Percentiles rank a stretch among this genome's conserved stretches.
Evolutionary conservation across 2,797 vertebrate genomes (phyloP).

Genomic region (Thamnophis elegans): DNA sequence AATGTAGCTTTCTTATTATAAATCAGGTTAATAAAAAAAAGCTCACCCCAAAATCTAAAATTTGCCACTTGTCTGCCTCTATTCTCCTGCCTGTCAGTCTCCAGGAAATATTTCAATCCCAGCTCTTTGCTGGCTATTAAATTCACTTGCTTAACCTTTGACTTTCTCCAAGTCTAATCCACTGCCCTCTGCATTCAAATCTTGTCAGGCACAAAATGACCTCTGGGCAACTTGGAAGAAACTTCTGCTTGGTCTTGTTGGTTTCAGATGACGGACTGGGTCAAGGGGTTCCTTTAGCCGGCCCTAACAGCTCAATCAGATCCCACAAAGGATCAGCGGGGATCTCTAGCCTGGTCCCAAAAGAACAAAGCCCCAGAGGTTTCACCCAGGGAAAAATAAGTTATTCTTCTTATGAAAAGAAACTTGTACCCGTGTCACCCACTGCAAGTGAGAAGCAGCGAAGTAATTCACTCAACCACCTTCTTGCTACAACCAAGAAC

Average conservation of each 20-base stretch:
- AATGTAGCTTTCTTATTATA: slow-evolving; percentile 65
- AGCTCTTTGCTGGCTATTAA: slow-evolving; percentile 64
- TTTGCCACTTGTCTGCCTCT: slow-evolving; percentile 77
- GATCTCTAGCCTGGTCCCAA: not conserved
- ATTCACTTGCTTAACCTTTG: slow-evolving; percentile 71
- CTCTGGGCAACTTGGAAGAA: not conserved
- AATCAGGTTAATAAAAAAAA: slow-evolving; percentile 62
- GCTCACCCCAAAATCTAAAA: slow-evolving; percentile 67
- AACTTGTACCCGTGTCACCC: not conserved
- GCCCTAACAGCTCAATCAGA: not conserved
- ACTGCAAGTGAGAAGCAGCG: slow-evolving; percentile 16
- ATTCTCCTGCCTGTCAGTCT: slow-evolving; percentile 75
- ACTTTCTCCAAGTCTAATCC: slow-evolving; percentile 62
- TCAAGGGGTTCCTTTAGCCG: not conserved
- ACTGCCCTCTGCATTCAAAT: slow-evolving; percentile 59
- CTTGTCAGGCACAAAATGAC: slow-evolving; percentile 47
- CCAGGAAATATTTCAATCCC: slow-evolving; percentile 75
- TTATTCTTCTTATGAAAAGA: not conserved
- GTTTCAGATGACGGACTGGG: not conserved
- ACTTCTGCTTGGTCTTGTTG: slow-evolving; percentile 11
- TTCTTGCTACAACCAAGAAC: not conserved
- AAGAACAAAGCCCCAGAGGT: not conserved
- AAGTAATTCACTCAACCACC: fast-evolving
- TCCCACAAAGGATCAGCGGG: not conserved
- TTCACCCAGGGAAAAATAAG: not conserved